These are phyloP conservation scores for Cecidostiba fungosa DNA, from an alignment of 2,888 invertebrate species.

Conservation along the genomic window DNA sequence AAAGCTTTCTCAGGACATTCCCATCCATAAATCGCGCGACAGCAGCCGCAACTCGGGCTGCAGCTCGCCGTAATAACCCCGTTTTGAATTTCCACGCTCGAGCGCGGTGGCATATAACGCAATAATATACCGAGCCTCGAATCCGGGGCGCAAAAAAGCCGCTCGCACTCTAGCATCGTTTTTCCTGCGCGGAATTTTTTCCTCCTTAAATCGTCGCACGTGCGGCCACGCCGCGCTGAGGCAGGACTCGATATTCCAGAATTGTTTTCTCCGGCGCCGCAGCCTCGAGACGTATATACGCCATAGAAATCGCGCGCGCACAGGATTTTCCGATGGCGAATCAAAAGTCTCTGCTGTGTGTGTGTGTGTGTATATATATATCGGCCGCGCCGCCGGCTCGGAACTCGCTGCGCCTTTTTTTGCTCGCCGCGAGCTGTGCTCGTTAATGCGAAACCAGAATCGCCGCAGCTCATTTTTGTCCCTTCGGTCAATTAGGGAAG, in stretches of 20 bases:
- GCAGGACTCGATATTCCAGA: conserved; percentile 59
- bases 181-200: conserved; percentile 36
- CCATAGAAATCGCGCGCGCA: conserved; percentile 31
- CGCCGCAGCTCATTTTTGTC: conserved; percentile 56
- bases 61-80: background rate
- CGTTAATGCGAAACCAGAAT: conserved; percentile 61
- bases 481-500: conserved; percentile 63
- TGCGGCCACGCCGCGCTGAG: background rate
- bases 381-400: conserved; percentile 34
- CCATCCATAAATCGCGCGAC: conserved; percentile 24
- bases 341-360: too few relatives aligned
- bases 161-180: background rate
- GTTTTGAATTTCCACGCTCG: conserved; percentile 3
- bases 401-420: conserved; percentile 43
- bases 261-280: conserved; percentile 49
- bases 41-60: background rate
- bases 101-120: background rate
- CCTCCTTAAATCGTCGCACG: background rate
- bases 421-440: conserved; percentile 22
- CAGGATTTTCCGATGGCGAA: conserved; percentile 50
- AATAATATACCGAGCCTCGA: conserved; percentile 11
- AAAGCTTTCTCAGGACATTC: conserved; percentile 5
- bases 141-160: conserved; percentile 36
- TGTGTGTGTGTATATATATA: background rate
- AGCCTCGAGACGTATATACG: conserved; percentile 4